Evolutionary conservation across 2,797 vertebrate genomes (phyloP).

Genomic region (Eleutherodactylus coqui): DNA sequence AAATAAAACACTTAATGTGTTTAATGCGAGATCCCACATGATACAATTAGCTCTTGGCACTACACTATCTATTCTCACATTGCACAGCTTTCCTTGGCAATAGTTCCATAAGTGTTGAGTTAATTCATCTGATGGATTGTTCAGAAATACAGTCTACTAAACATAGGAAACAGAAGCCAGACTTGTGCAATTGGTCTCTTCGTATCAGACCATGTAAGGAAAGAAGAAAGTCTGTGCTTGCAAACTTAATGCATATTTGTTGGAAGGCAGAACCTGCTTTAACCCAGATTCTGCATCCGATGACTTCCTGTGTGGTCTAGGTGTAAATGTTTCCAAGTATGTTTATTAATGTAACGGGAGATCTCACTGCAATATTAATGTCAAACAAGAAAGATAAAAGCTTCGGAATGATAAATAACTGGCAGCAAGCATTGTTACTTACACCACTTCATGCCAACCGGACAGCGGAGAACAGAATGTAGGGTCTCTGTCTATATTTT

Average conservation of each 20-base stretch:
- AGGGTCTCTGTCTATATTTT: too few species aligned
- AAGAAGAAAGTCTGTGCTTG: conserved; percentile 34
- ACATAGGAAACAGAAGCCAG: conserved; percentile 50
- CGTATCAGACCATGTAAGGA: conserved; percentile 50
- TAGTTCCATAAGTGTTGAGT: conserved; percentile 55
- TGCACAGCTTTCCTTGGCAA: conserved; percentile 62
- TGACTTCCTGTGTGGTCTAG: conserved; percentile 35
- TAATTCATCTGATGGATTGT: conserved; percentile 49
- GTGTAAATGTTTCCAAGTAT: conserved; percentile 21
- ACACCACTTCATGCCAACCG: not conserved
- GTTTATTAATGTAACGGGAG: not conserved
- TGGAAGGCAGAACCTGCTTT: conserved; percentile 19
- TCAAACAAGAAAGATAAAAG: not conserved
- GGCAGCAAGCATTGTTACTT: not conserved
- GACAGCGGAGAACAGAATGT: not conserved
- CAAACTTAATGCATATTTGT: conserved; percentile 26
- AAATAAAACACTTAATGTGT: not conserved
- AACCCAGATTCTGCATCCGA: not conserved
- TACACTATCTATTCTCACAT: conserved; percentile 2
- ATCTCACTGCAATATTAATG: not conserved
- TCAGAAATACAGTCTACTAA: conserved; percentile 61
- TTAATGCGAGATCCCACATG: not conserved
- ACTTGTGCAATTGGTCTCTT: conserved; percentile 28
- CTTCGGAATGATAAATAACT: conserved; percentile 1
- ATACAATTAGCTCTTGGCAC: not conserved